A percentile compares a stretch with the other conserved stretches of the same genome.
These are phyloP conservation scores for Tetramorium simillimum DNA, from an alignment of 1,140 invertebrate species.

Conservation along the genomic window DNA sequence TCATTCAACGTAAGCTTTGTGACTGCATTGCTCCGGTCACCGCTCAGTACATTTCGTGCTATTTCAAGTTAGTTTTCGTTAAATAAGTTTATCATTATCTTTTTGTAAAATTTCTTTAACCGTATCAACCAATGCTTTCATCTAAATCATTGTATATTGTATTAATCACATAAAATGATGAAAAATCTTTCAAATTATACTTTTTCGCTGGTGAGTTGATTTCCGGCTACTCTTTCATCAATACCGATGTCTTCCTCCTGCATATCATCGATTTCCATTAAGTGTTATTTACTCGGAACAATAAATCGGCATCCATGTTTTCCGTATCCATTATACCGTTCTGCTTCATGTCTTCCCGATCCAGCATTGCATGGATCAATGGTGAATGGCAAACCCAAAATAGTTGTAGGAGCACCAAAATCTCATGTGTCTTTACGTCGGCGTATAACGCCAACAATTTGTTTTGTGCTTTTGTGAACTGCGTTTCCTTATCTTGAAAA, in stretches of 20 bases:
- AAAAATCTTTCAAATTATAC: neutral
- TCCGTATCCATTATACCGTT: conserved; percentile 76
- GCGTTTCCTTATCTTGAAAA: conserved; percentile 72
- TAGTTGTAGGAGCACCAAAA: conserved; percentile 93
- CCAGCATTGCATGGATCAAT: conserved; percentile 90
- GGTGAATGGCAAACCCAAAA: conserved; percentile 95
- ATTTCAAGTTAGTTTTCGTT: conserved; percentile 92
- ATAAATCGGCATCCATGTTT: conserved; percentile 86
- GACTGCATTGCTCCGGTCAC: conserved; percentile 83
- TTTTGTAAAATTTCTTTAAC: conserved; percentile 86
- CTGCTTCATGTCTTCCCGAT: conserved; percentile 78
- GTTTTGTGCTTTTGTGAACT: conserved; percentile 82
- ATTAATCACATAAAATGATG: neutral
- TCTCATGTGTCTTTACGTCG: conserved; percentile 90
- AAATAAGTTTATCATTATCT: conserved; percentile 90
- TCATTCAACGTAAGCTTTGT: conserved; percentile 90
- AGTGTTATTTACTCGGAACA: conserved; percentile 86
- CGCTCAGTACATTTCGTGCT: conserved; percentile 91
- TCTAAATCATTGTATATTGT: conserved; percentile 80
- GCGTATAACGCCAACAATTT: conserved; percentile 78
- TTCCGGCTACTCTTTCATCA: conserved; percentile 76
- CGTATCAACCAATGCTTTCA: conserved; percentile 87
- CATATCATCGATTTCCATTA: conserved; percentile 79
- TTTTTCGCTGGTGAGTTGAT: conserved; percentile 87
- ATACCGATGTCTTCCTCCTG: conserved; percentile 77